These are phyloP conservation scores for Seriola quinqueradiata DNA, from an alignment of 2,113 vertebrate species.

Conservation along the genomic window DNA sequence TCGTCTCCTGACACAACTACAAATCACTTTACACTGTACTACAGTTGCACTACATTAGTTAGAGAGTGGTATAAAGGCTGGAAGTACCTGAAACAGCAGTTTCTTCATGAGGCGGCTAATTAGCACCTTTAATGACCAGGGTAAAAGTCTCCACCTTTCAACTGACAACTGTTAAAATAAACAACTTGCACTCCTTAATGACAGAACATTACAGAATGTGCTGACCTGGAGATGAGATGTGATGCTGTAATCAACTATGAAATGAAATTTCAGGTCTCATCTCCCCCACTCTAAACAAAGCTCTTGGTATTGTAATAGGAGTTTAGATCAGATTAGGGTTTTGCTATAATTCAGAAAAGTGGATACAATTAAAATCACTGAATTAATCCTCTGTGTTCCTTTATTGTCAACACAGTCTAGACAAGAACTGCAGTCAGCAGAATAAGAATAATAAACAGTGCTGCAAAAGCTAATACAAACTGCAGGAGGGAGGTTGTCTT, in stretches of 20 bases:
- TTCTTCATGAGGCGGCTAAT: constrained; percentile 1
- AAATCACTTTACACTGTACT: neutral
- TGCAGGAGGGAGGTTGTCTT: too few relatives aligned
- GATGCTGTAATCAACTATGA: neutral
- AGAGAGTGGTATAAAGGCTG: neutral
- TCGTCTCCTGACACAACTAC: too few relatives aligned
- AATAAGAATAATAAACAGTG: neutral
- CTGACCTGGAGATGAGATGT: neutral
- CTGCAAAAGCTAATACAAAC: neutral
- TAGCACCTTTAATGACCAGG: neutral
- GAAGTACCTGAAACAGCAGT: constrained; percentile 5
- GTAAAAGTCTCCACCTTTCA: neutral
- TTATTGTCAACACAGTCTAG: neutral
- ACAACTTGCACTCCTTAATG: neutral
- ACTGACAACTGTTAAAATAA: neutral
- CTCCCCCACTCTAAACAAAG: neutral
- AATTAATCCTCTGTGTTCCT: neutral
- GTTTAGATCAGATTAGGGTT: neutral
- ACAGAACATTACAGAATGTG: neutral
- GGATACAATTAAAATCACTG: neutral
- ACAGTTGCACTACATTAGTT: neutral
- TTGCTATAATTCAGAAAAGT: neutral
- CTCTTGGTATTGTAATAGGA: neutral
- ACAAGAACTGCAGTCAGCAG: constrained; percentile 6
- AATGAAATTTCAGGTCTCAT: neutral